Evolutionary conservation across 2,797 vertebrate genomes (phyloP).

Genomic region (Phataginus tricuspis): DNA sequence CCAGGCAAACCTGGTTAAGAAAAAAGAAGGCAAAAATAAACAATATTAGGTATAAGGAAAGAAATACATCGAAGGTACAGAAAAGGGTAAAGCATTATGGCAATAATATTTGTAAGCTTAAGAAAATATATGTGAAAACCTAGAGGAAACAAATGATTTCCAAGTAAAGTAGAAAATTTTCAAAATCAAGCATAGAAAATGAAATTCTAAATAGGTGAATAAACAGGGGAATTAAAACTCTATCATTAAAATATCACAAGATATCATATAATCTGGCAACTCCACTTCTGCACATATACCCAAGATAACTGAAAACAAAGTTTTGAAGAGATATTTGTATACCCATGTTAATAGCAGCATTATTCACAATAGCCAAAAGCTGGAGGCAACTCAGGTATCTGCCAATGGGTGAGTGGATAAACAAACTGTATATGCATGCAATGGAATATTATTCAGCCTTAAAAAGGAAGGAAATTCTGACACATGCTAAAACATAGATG

Average conservation of each 20-base stretch:
- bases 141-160: conserved; percentile 26
- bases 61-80: background rate
- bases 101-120: background rate
- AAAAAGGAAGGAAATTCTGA: background rate
- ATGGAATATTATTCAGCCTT: conserved; percentile 26
- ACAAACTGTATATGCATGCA: background rate
- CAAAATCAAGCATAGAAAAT: conserved; percentile 24
- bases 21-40: conserved; percentile 27
- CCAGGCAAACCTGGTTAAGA: conserved; percentile 11
- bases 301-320: background rate
- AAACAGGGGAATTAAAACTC: conserved; percentile 32
- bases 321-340: background rate
- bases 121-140: conserved; percentile 50
- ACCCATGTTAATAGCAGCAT: background rate
- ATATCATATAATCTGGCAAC: background rate
- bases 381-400: background rate
- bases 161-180: conserved; percentile 41
- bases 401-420: background rate
- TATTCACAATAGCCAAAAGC: background rate
- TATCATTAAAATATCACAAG: conserved; percentile 52
- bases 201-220: conserved; percentile 36
- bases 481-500: background rate
- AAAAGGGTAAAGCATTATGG: background rate
- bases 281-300: background rate
- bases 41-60: background rate